Evolutionary conservation across 1,140 invertebrate genomes (phyloP), one percentile per base, ranked within the genome.

Genomic region (Neotoxoptera formosana): DNA sequence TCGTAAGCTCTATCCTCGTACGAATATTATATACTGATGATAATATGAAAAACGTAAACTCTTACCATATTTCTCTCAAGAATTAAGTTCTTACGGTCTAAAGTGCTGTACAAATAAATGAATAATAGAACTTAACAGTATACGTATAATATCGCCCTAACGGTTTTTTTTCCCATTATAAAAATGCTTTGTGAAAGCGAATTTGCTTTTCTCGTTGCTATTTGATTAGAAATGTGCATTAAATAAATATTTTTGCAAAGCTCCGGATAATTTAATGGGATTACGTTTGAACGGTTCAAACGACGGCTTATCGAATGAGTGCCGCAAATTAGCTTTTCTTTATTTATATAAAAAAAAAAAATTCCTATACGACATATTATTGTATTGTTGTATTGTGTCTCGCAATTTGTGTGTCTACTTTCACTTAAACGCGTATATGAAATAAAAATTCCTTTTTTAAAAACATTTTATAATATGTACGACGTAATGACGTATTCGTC

Each of bases 261-360:
- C 23, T 45, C 1, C 30, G 14, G 23, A 90, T 45, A 51, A 25
- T 89, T 41, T 45, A 90, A 60, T 90, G 23, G 34, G 34, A 34
- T 90, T 41, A 60, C 34, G 25, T 90, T 90, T 25, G 41, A 90
- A 90, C 56, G 56, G 41, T 90, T 90, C 25, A 36, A 60, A 90
- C 1, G 21, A 90, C 30, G n/a, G 47, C 41, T 41, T 1, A 84
- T 3, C 3, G 41, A 84, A 25, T 84, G 45, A 84, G 20, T 84
- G 9, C 14, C 23, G 83, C 23, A 41, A 84, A 84, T 45, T 45
- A 84, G 23, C 23, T 41, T 76, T 76, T 34, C n/a, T 14, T 76
- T 76, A 60, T 14, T 76, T 76, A 60, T 30, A 76, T 17, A n/a
- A 4, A 76, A n/a, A n/a, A n/a, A n/a, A 7, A 76, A 0, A 67